A percentile compares a stretch with the other conserved stretches of the same genome.
These are phyloP conservation scores for Sebastes vulpes DNA, from an alignment of 2,797 vertebrate species.

Conservation along the genomic window DNA sequence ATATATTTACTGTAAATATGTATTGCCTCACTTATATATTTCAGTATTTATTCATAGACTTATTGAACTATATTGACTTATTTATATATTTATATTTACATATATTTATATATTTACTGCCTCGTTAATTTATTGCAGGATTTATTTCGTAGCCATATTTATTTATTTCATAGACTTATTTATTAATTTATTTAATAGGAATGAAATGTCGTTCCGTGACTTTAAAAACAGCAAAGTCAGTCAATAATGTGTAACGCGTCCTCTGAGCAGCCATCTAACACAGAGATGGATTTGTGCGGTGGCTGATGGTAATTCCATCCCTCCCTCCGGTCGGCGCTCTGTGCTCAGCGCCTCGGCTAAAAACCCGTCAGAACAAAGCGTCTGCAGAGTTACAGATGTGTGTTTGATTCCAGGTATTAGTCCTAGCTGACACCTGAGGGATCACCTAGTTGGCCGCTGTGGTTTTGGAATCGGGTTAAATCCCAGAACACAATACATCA, in stretches of 20 bases:
- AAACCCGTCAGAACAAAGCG: constrained; percentile 5
- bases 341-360: background rate
- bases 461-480: constrained; percentile 53
- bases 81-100: background rate
- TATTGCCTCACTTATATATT: no score
- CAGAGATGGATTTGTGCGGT: constrained; percentile 6
- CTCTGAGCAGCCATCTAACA: background rate
- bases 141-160: background rate
- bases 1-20: no score
- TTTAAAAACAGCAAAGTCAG: background rate
- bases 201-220: background rate
- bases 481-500: constrained; percentile 51
- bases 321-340: background rate
- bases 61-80: background rate
- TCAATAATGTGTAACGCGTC: background rate
- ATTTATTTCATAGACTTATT: background rate
- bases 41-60: no score
- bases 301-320: constrained; percentile 5
- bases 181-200: background rate
- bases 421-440: constrained; percentile 43
- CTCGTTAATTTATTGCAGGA: no score
- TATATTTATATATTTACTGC: background rate
- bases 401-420: constrained; percentile 68
- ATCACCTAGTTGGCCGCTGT: constrained; percentile 11
- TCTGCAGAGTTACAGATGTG: constrained; percentile 37